Percentiles rank a stretch among this genome's conserved stretches.
Evolutionary conservation across 2,888 invertebrate species (phyloP).

Genomic region (Apamea monoglypha): DNA sequence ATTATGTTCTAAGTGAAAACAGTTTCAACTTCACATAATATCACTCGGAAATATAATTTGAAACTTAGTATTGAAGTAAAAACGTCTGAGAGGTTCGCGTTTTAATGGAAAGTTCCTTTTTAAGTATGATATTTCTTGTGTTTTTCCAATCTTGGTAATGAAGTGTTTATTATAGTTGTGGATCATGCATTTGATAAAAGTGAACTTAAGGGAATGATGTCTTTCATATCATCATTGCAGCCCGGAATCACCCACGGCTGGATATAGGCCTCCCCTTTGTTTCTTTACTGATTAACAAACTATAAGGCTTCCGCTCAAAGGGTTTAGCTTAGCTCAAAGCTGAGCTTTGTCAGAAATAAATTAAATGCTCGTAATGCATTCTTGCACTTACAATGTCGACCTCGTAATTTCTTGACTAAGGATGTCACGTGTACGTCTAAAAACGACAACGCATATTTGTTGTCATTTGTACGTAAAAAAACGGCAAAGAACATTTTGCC

Average conservation of each 20-base stretch:
- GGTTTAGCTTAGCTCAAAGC: too few species aligned
- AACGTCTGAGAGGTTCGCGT: slow-evolving; percentile 14
- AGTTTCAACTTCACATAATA: slow-evolving; percentile 29
- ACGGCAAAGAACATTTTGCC: neutral
- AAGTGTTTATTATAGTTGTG: too few species aligned
- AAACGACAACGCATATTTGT: neutral
- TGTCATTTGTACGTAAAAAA: neutral
- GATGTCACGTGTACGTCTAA: neutral
- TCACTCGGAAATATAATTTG: slow-evolving; percentile 23
- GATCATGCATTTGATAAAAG: neutral
- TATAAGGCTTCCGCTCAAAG: neutral
- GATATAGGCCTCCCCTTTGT: neutral
- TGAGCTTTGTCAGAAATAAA: neutral
- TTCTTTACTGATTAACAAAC: neutral
- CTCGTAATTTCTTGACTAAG: neutral
- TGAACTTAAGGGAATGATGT: neutral
- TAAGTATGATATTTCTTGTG: neutral
- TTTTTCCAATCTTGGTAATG: neutral
- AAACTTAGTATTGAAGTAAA: slow-evolving; percentile 36
- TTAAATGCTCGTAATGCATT: neutral
- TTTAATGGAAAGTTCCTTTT: slow-evolving; percentile 20
- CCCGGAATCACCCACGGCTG: neutral
- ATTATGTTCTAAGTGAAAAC: slow-evolving; percentile 42
- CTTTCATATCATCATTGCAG: neutral
- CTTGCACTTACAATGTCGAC: neutral